Evolutionary conservation across 1,140 invertebrate genomes (phyloP), one percentile per base, ranked within the genome.

Genomic region (Atopsyche davidsoni): DNA sequence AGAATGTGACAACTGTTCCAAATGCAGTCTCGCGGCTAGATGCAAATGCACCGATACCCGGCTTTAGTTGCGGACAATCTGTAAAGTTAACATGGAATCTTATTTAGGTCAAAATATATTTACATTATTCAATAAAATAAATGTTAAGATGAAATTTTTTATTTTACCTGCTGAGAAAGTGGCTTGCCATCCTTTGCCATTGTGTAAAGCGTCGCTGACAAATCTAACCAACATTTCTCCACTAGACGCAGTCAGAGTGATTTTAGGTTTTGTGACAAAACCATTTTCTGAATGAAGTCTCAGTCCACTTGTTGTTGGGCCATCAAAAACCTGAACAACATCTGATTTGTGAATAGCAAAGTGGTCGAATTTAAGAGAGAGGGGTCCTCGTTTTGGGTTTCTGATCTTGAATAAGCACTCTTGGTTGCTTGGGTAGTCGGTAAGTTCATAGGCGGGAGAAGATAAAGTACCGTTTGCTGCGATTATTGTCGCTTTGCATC

Each of bases 11-110:
- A 28, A 82, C 74, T 32, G 92, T 94, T 55, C 91, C 92, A 71
- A 95, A 96, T 36, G 89, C 86, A 19, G 90, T 94, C 64, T 95
- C 92, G 62, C 90, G 79, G 62, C 85, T 93, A 13, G 92, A 94
- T 22, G 89, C 88, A 60, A 94, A 73, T 19, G 91, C 92, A 60
- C 89, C 87, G 59, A 82, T 79, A 36, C 92, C 92, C 10, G 91
- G 83, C 62, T 84, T 78, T 22, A 96, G 69, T 14, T 80, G 72
- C 3, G 92, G 90, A 68, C 94, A 97, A 73, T 96, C 93, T 89
- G 61, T n/a, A 59, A 77, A 76, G 59, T 28, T 56, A 49, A 50
- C 42, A 44, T 23, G 31, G 19, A 9, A 46, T 24, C 3, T 21
- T 43, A 42, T 3, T 28, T 28, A 11, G 13, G 4, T 11, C 23